phyloP scores from a whole-genome alignment of 2,113 vertebrate species.

The Eolophus roseicapilla region DNA sequence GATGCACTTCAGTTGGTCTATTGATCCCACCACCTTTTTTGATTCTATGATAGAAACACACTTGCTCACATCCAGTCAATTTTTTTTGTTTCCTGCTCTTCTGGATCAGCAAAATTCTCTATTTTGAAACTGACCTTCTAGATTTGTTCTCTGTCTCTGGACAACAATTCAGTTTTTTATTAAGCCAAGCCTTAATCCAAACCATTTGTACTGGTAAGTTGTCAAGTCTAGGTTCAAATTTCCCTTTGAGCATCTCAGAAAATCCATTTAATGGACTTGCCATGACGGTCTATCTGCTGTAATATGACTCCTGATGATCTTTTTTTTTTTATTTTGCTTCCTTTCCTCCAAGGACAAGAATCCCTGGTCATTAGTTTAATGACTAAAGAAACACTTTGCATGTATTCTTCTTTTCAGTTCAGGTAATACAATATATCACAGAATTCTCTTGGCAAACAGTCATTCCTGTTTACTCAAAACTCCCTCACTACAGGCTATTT shows the following conservation, averaged over 20 bases:
- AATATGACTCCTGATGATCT: neutral
- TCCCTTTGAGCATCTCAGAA: neutral
- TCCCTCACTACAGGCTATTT: neutral
- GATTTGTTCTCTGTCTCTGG: neutral
- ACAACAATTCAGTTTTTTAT: neutral
- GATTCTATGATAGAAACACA: neutral
- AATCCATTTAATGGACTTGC: neutral
- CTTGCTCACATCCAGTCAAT: neutral
- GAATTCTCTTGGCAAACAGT: neutral
- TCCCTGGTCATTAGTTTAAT: neutral
- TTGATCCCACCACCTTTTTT: neutral
- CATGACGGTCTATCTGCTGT: neutral
- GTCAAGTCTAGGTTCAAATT: neutral
- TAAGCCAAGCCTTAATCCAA: neutral
- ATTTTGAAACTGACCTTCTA: neutral
- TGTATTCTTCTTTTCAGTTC: neutral
- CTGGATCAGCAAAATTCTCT: neutral
- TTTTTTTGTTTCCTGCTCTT: neutral
- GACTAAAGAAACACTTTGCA: neutral
- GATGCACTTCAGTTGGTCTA: neutral
- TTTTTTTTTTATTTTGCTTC: neutral
- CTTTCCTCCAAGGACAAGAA: neutral
- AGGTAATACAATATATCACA: neutral
- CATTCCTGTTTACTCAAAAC: neutral
- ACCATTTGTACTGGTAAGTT: neutral